phyloP scores from a whole-genome alignment of 1,140 invertebrate genomes.

The Sogatella furcifera region DNA sequence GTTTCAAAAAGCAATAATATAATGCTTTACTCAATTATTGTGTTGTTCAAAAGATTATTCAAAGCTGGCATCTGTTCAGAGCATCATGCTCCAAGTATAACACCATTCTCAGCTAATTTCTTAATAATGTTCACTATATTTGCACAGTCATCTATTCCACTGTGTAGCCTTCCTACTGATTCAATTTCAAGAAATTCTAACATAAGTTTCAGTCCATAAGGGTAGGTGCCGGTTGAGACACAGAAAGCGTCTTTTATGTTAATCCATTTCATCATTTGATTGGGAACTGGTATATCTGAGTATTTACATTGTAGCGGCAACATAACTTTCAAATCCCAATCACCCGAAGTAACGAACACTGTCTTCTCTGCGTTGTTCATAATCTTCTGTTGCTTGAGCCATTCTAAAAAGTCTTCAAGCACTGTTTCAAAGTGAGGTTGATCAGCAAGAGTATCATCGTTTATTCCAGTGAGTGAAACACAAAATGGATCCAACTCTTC shows the following conservation, averaged over 20 bases:
- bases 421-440: not conserved
- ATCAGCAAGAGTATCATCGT: not conserved
- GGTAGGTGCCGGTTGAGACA: conserved; percentile 26
- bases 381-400: not conserved
- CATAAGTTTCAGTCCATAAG: conserved; percentile 31
- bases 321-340: conserved; percentile 52
- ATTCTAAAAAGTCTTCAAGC: not conserved
- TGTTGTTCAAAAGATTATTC: too few relatives aligned
- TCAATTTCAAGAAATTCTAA: conserved; percentile 24
- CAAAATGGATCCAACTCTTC: not conserved
- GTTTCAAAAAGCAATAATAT: too few relatives aligned
- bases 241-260: conserved; percentile 42
- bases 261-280: conserved; percentile 44
- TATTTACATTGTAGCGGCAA: conserved; percentile 42
- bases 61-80: too few relatives aligned
- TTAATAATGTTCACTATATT: conserved; percentile 29
- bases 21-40: too few relatives aligned
- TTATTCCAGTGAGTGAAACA: not conserved
- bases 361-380: not conserved
- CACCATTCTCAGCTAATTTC: not conserved
- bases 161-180: conserved; percentile 30
- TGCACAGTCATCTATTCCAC: conserved; percentile 30
- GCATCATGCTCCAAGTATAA: not conserved
- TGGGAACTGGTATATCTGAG: conserved; percentile 35
- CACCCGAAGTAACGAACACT: conserved; percentile 47